These are phyloP conservation scores for Montipora capitata DNA, from an alignment of 92 coral and sea anemone genomes.

Conservation along the genomic window DNA sequence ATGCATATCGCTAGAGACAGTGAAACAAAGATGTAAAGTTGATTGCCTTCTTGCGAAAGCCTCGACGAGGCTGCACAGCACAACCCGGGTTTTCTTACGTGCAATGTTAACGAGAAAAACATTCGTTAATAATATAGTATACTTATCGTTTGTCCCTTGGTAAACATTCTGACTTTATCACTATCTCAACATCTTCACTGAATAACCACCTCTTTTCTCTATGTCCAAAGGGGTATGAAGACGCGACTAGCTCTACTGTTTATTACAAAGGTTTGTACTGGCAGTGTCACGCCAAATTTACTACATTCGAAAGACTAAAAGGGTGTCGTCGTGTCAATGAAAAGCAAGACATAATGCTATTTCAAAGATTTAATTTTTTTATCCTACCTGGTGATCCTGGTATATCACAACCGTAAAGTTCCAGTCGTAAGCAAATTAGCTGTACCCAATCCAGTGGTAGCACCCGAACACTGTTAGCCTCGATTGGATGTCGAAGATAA, in stretches of 20 bases:
- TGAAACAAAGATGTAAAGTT: neutral
- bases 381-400: slow-evolving; percentile 69
- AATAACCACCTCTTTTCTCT: too few species aligned
- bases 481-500: slow-evolving; percentile 81
- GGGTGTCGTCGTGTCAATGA: neutral
- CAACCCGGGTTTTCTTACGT: neutral
- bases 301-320: neutral
- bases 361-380: too few species aligned
- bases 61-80: neutral
- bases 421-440: slow-evolving; percentile 77
- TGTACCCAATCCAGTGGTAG: slow-evolving; percentile 75
- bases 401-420: slow-evolving; percentile 82
- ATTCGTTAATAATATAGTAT: too few species aligned
- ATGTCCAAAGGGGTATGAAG: too few species aligned
- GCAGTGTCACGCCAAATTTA: too few species aligned
- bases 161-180: too few species aligned
- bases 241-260: too few species aligned
- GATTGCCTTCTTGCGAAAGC: neutral
- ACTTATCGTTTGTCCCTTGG: too few species aligned
- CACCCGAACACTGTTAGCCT: slow-evolving; percentile 82
- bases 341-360: neutral
- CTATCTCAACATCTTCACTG: too few species aligned
- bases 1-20: slow-evolving; percentile 71
- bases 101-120: too few species aligned
- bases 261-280: too few species aligned